These are phyloP conservation scores for Cynaeus angustus DNA, from an alignment of 2,888 invertebrate species.

Conservation along the genomic window DNA sequence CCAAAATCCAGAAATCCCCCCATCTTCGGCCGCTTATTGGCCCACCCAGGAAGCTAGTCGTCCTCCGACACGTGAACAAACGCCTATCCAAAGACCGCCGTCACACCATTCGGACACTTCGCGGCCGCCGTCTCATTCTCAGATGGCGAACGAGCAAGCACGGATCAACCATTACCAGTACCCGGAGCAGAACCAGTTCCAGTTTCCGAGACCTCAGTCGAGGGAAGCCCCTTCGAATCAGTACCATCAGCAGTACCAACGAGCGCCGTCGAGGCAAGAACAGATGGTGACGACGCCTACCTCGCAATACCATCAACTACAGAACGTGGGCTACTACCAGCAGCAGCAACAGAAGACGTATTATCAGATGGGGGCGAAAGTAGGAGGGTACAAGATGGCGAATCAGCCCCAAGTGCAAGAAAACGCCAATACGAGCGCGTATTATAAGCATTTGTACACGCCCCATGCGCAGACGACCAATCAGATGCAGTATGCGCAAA, in stretches of 20 bases:
- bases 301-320: constrained; percentile 51
- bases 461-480: constrained; percentile 24
- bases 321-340: constrained; percentile 51
- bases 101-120: constrained; percentile 60
- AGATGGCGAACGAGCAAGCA: constrained; percentile 64
- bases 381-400: constrained; percentile 48
- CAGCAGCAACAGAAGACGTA: constrained; percentile 60
- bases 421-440: constrained; percentile 33
- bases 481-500: constrained; percentile 23
- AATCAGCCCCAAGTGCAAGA: constrained; percentile 33
- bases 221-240: constrained; percentile 58
- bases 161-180: constrained; percentile 66
- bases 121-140: constrained; percentile 70
- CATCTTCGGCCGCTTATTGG: constrained; percentile 61
- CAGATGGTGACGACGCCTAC: constrained; percentile 49
- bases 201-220: constrained; percentile 61
- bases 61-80: constrained; percentile 55
- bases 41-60: constrained; percentile 49
- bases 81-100: constrained; percentile 54
- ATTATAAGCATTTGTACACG: constrained; percentile 50
- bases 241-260: constrained; percentile 57
- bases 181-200: constrained; percentile 61
- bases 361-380: constrained; percentile 57
- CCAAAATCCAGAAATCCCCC: constrained; percentile 51
- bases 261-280: constrained; percentile 51